Evolutionary conservation across 1,140 invertebrate genomes (phyloP), one percentile per base, ranked within the genome.

Genomic region (Ooceraea biroi): DNA sequence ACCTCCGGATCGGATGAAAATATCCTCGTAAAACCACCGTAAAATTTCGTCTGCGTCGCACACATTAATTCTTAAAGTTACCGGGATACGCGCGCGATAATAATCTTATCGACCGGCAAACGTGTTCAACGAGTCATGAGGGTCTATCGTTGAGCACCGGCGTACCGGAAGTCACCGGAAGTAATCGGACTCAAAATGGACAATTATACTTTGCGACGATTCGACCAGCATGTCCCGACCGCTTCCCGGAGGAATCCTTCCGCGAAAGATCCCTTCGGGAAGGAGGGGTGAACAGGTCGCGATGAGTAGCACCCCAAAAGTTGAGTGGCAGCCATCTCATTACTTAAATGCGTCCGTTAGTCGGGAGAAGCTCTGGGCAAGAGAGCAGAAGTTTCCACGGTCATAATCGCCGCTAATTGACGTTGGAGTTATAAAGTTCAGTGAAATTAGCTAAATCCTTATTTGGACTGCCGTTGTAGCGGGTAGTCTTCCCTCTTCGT

Each of bases 361-460:
- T 89, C 88, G 88, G 82, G 36, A 65, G 83, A 88, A 85, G 87
- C 82, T 83, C 82, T 66, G 63, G 76, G 84, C 74, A 91, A 91
- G 91, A 91, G 87, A 89, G 90, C 89, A 88, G 85, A 93, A 93
- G 89, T 93, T 93, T 93, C 91, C 89, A 92, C 90, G 83, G 90
- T 92, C 90, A 91, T 93, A 94, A 94, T 93, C 93, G 90, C 88
- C 90, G 89, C 92, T 93, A 93, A 93, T 93, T 93, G 92, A 93
- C 89, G 91, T 87, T 77, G 73, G 88, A 92, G 86, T 91, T 92
- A 92, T 92, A 93, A 92, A 93, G 92, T 93, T 92, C 88, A 91
- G 89, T 91, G 86, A 93, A 92, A 92, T 93, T 93, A 92, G 90
- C 91, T 90, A 90, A 92, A 92, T 91, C 92, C 91, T 92, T 93